Conservation (phyloP, 2,888 invertebrate species). For the Autographa gamma region DNA sequence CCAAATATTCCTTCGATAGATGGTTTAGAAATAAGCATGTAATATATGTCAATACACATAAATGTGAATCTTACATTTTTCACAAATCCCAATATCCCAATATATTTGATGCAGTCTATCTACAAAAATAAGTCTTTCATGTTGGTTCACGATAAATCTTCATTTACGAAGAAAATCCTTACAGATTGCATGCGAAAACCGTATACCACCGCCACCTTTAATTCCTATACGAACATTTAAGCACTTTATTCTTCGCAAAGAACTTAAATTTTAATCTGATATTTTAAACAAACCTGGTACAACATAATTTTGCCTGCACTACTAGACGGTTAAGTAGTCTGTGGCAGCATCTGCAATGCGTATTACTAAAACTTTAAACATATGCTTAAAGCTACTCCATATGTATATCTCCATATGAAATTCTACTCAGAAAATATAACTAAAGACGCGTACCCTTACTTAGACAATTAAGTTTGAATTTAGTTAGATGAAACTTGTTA, state of each 20-base stretch:
- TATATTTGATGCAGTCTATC: too few species aligned
- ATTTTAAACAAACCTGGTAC: conserved; percentile 28
- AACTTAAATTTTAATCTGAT: conserved; percentile 36
- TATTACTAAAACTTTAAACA: conserved; percentile 58
- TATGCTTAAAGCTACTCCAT: conserved; percentile 41
- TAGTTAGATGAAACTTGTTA: conserved; percentile 36
- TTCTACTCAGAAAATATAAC: conserved; percentile 32
- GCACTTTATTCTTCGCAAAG: conserved; percentile 31
- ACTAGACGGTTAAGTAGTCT: conserved; percentile 42
- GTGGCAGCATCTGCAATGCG: conserved; percentile 70
- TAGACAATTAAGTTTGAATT: conserved; percentile 37
- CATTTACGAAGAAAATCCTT: conserved; percentile 41
- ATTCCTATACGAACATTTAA: conserved; percentile 36
- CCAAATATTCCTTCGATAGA: too few species aligned
- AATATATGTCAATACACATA: too few species aligned
- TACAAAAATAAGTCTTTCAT: too few species aligned
- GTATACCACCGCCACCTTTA: conserved; percentile 25
- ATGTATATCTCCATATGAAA: conserved; percentile 37
- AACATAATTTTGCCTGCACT: conserved; percentile 51
- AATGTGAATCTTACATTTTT: too few species aligned
- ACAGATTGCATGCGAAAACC: conserved; percentile 41
- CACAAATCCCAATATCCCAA: too few species aligned
- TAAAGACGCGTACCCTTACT: conserved; percentile 26
- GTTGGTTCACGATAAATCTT: conserved; percentile 35
- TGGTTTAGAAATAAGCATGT: too few species aligned